These are phyloP conservation scores for Colletes gigas DNA, from an alignment of 1,140 invertebrate species.

Conservation along the genomic window DNA sequence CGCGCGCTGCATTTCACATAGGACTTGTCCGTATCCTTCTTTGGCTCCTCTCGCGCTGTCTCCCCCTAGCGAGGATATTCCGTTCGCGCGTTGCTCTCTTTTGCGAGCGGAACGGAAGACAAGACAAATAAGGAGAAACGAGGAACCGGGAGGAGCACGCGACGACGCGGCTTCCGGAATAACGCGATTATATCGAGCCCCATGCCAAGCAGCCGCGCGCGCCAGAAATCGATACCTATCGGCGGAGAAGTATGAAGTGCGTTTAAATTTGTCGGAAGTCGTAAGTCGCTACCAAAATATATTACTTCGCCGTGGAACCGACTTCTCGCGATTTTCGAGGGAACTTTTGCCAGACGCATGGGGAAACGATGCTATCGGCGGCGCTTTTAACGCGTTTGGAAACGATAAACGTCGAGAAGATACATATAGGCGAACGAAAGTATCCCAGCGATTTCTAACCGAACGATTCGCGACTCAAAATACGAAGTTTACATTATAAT, in stretches of 20 bases:
- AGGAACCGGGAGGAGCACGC: slow-evolving; percentile 44
- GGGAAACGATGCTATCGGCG: background rate
- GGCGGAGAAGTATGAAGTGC: slow-evolving; percentile 47
- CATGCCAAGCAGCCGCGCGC: background rate
- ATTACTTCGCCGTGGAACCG: slow-evolving; percentile 40
- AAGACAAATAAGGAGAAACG: slow-evolving; percentile 61
- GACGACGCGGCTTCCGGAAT: slow-evolving; percentile 66
- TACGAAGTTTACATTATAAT: too few relatives aligned
- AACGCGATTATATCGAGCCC: slow-evolving; percentile 70
- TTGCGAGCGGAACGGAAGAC: slow-evolving; percentile 32
- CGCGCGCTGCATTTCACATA: slow-evolving; percentile 49
- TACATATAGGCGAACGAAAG: too few relatives aligned
- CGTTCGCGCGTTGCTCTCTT: slow-evolving; percentile 36
- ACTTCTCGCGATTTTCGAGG: background rate
- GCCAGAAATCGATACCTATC: slow-evolving; percentile 68
- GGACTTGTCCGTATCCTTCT: slow-evolving; percentile 14
- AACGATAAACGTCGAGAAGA: background rate
- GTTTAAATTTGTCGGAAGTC: slow-evolving; percentile 74
- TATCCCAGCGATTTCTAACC: too few relatives aligned
- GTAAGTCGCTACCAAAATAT: slow-evolving; percentile 54
- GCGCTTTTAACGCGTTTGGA: background rate
- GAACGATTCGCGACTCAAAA: too few relatives aligned
- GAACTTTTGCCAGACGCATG: slow-evolving; percentile 1
- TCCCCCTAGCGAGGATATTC: slow-evolving; percentile 38
- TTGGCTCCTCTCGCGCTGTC: background rate